These are phyloP conservation scores for Ploceus nigricollis DNA, from an alignment of 2,113 vertebrate species.

Conservation along the genomic window DNA sequence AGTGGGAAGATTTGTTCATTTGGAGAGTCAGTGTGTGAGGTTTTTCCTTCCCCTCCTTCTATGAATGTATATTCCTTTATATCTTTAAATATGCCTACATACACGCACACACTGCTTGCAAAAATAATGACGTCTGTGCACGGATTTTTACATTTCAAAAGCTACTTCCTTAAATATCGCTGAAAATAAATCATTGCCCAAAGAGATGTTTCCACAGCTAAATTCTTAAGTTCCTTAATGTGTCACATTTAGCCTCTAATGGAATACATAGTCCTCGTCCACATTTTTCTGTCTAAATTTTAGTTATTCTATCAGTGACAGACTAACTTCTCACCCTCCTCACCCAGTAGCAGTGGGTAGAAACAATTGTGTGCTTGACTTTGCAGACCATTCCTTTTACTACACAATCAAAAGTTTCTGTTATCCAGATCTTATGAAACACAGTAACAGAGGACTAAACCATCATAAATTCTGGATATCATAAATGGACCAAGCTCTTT, in stretches of 20 bases:
- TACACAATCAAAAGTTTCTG: neutral
- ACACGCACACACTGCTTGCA: neutral
- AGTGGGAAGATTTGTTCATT: neutral
- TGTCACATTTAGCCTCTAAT: neutral
- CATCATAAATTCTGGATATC: neutral
- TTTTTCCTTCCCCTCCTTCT: neutral
- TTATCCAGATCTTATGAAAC: neutral
- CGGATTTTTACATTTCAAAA: neutral
- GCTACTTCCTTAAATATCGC: neutral
- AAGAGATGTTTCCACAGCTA: neutral
- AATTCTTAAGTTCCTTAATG: neutral
- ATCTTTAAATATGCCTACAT: neutral
- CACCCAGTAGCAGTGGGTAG: rapidly evolving
- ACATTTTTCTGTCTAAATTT: neutral
- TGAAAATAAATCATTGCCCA: neutral
- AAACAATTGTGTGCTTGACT: neutral
- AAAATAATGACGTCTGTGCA: neutral
- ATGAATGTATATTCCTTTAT: neutral
- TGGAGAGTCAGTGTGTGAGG: neutral
- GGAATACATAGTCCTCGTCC: neutral
- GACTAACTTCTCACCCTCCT: neutral
- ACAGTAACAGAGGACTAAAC: neutral
- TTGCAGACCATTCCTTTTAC: neutral
- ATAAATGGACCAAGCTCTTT: neutral
- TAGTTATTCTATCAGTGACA: neutral